Conservation (phyloP, 1,140 invertebrate genomes). For the Platyura marginata region DNA sequence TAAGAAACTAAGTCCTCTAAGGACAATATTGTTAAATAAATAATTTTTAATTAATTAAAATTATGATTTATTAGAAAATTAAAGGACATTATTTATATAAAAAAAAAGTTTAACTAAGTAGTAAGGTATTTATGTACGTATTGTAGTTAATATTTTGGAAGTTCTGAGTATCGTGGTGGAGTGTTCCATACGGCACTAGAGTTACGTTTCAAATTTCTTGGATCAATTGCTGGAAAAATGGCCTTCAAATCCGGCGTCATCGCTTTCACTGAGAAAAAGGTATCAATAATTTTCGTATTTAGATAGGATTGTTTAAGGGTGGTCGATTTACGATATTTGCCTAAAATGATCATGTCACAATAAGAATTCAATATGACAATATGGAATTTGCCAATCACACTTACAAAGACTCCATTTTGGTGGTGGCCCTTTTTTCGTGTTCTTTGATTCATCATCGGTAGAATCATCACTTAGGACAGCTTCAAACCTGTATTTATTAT, state of each 20-base stretch:
- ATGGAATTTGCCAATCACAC: conserved; percentile 5
- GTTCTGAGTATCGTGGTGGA: conserved; percentile 35
- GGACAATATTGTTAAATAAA: no score
- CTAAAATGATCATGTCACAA: conserved; percentile 11
- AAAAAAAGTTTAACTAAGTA: no score
- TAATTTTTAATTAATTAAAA: no score
- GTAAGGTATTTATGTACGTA: no score
- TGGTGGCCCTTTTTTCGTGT: conserved; percentile 25
- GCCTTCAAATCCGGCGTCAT: conserved; percentile 42
- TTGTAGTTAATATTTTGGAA: conserved; percentile 25
- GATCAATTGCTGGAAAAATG: conserved; percentile 44
- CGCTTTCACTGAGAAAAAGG: conserved; percentile 38
- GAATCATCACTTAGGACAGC: conserved; percentile 31
- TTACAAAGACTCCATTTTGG: conserved; percentile 32
- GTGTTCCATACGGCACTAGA: conserved; percentile 52
- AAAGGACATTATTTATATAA: no score
- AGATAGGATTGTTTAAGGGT: conserved; percentile 20
- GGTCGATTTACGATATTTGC: conserved; percentile 13
- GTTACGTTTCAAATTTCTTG: conserved; percentile 38
- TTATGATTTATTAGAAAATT: no score
- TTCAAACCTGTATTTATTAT: conserved; percentile 21
- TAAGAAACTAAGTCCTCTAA: no score
- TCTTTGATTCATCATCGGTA: conserved; percentile 31
- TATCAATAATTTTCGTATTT: conserved; percentile 26
- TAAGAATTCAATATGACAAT: neutral